phyloP scores from a whole-genome alignment of 2,113 vertebrate species.

The Hipposideros armiger region DNA sequence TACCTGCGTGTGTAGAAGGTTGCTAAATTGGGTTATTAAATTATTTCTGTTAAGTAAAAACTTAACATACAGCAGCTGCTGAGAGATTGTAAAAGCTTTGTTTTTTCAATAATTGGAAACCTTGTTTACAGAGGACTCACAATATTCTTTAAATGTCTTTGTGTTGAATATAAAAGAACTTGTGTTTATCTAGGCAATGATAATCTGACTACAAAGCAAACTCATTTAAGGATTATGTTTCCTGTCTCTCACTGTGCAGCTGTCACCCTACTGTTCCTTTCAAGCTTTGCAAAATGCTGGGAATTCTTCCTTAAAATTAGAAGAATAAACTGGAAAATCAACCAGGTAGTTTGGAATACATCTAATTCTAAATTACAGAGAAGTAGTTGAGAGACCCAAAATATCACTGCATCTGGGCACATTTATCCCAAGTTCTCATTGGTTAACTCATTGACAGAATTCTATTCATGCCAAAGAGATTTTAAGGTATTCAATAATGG shows the following conservation, averaged over 20 bases:
- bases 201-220: conserved; percentile 78
- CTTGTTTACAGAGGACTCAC: conserved; percentile 75
- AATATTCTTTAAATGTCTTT: conserved; percentile 74
- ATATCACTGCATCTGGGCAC: background rate
- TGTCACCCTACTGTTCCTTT: conserved; percentile 68
- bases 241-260: conserved; percentile 66
- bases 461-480: background rate
- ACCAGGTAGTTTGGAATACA: conserved; percentile 21
- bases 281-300: conserved; percentile 41
- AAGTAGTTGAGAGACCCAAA: background rate
- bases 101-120: conserved; percentile 79
- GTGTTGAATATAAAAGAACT: conserved; percentile 73
- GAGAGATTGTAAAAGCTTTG: conserved; percentile 71
- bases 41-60: conserved; percentile 79
- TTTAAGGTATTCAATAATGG: background rate
- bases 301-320: conserved; percentile 49
- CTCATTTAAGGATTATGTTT: conserved; percentile 75
- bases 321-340: background rate
- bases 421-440: background rate
- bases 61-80: conserved; percentile 62
- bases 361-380: background rate
- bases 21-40: conserved; percentile 62
- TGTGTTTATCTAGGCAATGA: conserved; percentile 71
- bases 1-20: conserved; percentile 15
- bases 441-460: background rate